phyloP scores from a whole-genome alignment of 2,888 invertebrate species.

The Pseudanteris insignis region DNA sequence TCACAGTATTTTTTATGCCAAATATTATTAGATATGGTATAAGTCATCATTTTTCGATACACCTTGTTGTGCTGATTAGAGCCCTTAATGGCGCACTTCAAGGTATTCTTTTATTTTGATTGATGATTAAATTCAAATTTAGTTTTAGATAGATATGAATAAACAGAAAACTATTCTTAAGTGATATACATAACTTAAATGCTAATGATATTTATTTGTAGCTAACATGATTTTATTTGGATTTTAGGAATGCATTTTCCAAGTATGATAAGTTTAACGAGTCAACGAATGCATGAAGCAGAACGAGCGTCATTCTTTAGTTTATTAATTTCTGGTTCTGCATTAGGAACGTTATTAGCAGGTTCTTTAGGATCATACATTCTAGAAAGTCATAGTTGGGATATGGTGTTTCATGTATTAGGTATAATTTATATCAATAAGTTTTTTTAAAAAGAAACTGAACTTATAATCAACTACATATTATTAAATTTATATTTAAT shows the following conservation, averaged over 20 bases:
- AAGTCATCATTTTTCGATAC: slow-evolving; percentile 67
- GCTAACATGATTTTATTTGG: too few species aligned
- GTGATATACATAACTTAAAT: too few species aligned
- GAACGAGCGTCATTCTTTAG: slow-evolving; percentile 77
- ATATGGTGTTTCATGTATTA: slow-evolving; percentile 72
- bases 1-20: slow-evolving; percentile 70
- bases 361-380: slow-evolving; percentile 75
- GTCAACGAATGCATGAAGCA: slow-evolving; percentile 72
- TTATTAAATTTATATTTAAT: too few species aligned
- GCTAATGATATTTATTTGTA: too few species aligned
- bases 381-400: slow-evolving; percentile 74
- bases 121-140: too few species aligned
- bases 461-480: too few species aligned
- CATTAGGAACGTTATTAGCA: slow-evolving; percentile 73
- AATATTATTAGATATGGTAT: slow-evolving; percentile 68
- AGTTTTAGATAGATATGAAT: too few species aligned
- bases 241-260: slow-evolving; percentile 71
- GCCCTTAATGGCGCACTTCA: slow-evolving; percentile 75
- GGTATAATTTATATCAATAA: slow-evolving; percentile 60
- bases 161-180: too few species aligned
- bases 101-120: slow-evolving; percentile 63
- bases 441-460: background rate
- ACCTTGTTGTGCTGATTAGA: slow-evolving; percentile 71
- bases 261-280: slow-evolving; percentile 75
- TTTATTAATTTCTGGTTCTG: slow-evolving; percentile 72